Percentiles rank a stretch among this genome's conserved stretches.
Evolutionary conservation across 2,797 vertebrate genomes (phyloP).

Genomic region (Leptatherina wallacei): DNA sequence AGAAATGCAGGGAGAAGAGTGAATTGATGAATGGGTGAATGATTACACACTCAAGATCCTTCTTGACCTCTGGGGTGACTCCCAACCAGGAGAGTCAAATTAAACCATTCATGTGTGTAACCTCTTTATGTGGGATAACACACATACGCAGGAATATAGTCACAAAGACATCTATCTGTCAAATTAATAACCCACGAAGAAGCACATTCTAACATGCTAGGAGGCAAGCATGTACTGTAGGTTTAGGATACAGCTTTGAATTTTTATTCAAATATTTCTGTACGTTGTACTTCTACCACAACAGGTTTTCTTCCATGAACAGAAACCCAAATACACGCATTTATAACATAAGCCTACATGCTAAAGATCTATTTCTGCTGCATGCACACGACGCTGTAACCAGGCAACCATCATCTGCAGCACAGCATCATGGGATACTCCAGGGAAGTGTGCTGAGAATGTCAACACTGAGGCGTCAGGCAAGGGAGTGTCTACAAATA

Average conservation of each 20-base stretch:
- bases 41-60: slow-evolving; percentile 52
- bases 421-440: slow-evolving; percentile 83
- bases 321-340: slow-evolving; percentile 1
- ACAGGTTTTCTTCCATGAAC: neutral
- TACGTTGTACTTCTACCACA: neutral
- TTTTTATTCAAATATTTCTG: neutral
- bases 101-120: slow-evolving; percentile 68
- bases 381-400: slow-evolving; percentile 77
- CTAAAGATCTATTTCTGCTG: slow-evolving; percentile 20
- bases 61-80: slow-evolving; percentile 68
- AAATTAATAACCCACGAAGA: slow-evolving; percentile 51
- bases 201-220: neutral
- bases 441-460: slow-evolving; percentile 79
- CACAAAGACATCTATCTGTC: slow-evolving; percentile 42
- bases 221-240: slow-evolving; percentile 2
- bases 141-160: slow-evolving; percentile 40
- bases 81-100: slow-evolving; percentile 50
- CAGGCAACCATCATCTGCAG: slow-evolving; percentile 79
- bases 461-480: slow-evolving; percentile 63
- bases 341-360: slow-evolving; percentile 1
- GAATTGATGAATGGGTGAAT: slow-evolving; percentile 57
- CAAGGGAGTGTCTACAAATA: slow-evolving; percentile 60
- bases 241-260: neutral
- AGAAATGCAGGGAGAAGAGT: slow-evolving; percentile 30
- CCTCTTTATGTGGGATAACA: slow-evolving; percentile 49